Percentiles rank a stretch among this genome's conserved stretches.
Conservation (phyloP, 2,888 invertebrate species). For the Drosophila vallismaia region DNA sequence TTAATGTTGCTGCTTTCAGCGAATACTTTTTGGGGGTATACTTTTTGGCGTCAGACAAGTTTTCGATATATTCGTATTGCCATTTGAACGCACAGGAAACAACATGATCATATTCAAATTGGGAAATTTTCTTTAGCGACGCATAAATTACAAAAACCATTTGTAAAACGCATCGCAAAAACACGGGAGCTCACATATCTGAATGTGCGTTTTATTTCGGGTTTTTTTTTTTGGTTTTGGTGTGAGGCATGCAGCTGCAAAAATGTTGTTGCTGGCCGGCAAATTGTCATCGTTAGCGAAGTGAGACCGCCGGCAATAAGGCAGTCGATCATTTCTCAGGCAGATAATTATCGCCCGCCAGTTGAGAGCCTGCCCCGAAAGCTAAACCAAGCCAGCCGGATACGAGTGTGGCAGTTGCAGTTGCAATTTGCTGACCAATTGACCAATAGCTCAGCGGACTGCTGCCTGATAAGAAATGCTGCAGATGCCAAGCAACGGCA, state of each 20-base stretch:
- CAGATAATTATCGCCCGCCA: slow-evolving; percentile 75
- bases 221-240: background rate
- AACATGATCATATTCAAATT: slow-evolving; percentile 7
- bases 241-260: slow-evolving; percentile 48
- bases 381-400: slow-evolving; percentile 35
- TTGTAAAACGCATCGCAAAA: slow-evolving; percentile 40
- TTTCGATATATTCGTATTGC: background rate
- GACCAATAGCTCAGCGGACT: slow-evolving; percentile 65
- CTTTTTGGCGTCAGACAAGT: background rate
- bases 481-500: slow-evolving; percentile 13
- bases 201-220: background rate
- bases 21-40: background rate
- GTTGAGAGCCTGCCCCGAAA: slow-evolving; percentile 44
- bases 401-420: slow-evolving; percentile 38
- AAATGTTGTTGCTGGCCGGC: slow-evolving; percentile 36
- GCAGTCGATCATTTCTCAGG: slow-evolving; percentile 71
- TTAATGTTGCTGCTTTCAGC: background rate
- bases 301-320: slow-evolving; percentile 54
- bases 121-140: slow-evolving; percentile 16
- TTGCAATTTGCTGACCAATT: slow-evolving; percentile 58
- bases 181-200: slow-evolving; percentile 34
- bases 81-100: slow-evolving; percentile 2
- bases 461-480: slow-evolving; percentile 58
- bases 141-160: slow-evolving; percentile 34
- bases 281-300: slow-evolving; percentile 69